These are phyloP conservation scores for Parotocinclus haroldoi DNA, from an alignment of 2,797 vertebrate genomes.

Conservation along the genomic window DNA sequence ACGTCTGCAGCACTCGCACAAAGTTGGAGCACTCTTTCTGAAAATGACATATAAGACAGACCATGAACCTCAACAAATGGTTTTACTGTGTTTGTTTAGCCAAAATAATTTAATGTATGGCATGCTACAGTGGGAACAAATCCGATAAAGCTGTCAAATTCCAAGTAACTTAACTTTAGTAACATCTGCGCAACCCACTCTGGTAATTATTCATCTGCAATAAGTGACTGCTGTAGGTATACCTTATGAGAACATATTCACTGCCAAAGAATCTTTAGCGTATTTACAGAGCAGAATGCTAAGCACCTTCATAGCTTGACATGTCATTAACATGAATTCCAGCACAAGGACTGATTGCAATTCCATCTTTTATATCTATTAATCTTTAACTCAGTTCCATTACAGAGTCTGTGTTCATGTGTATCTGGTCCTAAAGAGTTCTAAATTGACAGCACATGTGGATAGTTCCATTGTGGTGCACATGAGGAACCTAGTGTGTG, in stretches of 20 bases:
- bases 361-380: conserved; percentile 34
- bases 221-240: neutral
- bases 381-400: conserved; percentile 36
- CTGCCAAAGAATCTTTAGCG: neutral
- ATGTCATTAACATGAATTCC: conserved; percentile 33
- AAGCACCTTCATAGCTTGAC: conserved; percentile 11
- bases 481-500: conserved; percentile 65
- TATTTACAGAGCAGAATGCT: neutral
- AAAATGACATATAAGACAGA: conserved; percentile 26
- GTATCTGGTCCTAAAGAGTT: conserved; percentile 59
- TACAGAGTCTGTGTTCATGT: conserved; percentile 30
- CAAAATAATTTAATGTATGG: no score
- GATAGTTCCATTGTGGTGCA: conserved; percentile 60
- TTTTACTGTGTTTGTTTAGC: no score
- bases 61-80: neutral
- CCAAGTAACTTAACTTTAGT: no score
- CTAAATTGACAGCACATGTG: conserved; percentile 58
- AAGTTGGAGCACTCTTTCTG: conserved; percentile 98
- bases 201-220: neutral
- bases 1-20: conserved; percentile 89
- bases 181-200: no score
- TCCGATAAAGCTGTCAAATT: no score
- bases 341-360: conserved; percentile 35
- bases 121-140: no score
- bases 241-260: neutral